A percentile compares a stretch with the other conserved stretches of the same genome.
phyloP scores from a whole-genome alignment of 1,140 invertebrate species.

The Sinonovacula constricta region DNA sequence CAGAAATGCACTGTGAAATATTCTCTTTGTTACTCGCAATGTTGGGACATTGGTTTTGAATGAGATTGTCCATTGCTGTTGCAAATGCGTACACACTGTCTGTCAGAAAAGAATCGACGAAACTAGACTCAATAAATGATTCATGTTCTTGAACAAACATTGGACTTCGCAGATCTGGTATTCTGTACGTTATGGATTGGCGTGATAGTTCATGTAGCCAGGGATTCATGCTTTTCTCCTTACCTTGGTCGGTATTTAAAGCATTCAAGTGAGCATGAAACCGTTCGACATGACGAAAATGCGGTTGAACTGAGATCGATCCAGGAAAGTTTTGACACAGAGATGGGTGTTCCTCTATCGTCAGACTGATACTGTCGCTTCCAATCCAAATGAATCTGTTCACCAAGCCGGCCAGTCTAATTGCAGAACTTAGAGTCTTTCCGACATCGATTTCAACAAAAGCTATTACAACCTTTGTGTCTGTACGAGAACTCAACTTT shows the following conservation, averaged over 20 bases:
- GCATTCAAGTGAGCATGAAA: constrained; percentile 63
- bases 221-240: constrained; percentile 18
- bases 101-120: constrained; percentile 87
- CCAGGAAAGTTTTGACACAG: constrained; percentile 85
- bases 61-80: constrained; percentile 83
- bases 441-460: constrained; percentile 86
- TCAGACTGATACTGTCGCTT: constrained; percentile 87
- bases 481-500: constrained; percentile 13
- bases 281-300: constrained; percentile 51
- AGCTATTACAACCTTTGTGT: constrained; percentile 82
- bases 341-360: constrained; percentile 83
- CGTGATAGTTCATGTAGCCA: constrained; percentile 4
- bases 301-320: constrained; percentile 86
- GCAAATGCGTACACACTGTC: constrained; percentile 92
- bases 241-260: neutral
- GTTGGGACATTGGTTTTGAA: constrained; percentile 41
- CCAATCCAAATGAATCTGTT: constrained; percentile 85
- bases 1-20: constrained; percentile 53
- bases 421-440: constrained; percentile 78
- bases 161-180: constrained; percentile 87
- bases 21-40: neutral
- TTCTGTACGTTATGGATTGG: neutral
- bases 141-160: constrained; percentile 79
- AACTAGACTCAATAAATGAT: constrained; percentile 12
- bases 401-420: constrained; percentile 73